Percentiles rank a stretch among this genome's conserved stretches.
Evolutionary conservation across 1,140 invertebrate species (phyloP).

Genomic region (Trialeurodes vaporariorum): DNA sequence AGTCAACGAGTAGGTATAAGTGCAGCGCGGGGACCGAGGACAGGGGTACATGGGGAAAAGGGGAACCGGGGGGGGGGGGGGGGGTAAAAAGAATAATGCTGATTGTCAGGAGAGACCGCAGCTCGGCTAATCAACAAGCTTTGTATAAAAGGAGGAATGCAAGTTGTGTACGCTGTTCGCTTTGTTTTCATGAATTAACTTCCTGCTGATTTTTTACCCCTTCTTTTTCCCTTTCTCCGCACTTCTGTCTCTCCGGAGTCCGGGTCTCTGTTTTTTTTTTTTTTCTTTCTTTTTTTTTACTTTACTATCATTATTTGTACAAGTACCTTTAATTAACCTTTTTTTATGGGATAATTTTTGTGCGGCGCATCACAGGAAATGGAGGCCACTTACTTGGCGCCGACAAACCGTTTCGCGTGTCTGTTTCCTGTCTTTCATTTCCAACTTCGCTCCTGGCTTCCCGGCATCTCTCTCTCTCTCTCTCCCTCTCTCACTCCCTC

Average conservation of each 20-base stretch:
- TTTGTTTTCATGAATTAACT: neutral
- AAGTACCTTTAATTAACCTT: neutral
- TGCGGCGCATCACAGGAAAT: neutral
- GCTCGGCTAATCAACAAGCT: neutral
- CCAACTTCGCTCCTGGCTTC: neutral
- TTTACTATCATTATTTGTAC: neutral
- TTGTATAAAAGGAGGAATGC: neutral
- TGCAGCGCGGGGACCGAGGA: neutral
- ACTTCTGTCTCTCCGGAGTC: too few species aligned
- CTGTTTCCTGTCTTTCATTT: neutral
- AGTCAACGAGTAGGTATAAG: neutral
- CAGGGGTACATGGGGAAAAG: neutral
- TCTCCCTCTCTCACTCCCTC: neutral
- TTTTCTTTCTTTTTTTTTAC: too few species aligned
- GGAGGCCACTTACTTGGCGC: neutral
- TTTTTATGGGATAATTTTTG: slow-evolving; percentile 1
- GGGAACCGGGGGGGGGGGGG: neutral
- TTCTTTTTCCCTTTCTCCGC: too few species aligned
- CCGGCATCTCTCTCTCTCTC: neutral
- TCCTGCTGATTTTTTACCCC: neutral
- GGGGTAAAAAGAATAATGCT: too few species aligned
- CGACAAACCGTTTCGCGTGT: neutral
- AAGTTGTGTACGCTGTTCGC: neutral
- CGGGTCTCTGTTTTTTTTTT: too few species aligned
- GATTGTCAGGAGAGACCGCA: neutral